phyloP scores from a whole-genome alignment of 1,140 invertebrate genomes.

The Frieseomelitta varia region DNA sequence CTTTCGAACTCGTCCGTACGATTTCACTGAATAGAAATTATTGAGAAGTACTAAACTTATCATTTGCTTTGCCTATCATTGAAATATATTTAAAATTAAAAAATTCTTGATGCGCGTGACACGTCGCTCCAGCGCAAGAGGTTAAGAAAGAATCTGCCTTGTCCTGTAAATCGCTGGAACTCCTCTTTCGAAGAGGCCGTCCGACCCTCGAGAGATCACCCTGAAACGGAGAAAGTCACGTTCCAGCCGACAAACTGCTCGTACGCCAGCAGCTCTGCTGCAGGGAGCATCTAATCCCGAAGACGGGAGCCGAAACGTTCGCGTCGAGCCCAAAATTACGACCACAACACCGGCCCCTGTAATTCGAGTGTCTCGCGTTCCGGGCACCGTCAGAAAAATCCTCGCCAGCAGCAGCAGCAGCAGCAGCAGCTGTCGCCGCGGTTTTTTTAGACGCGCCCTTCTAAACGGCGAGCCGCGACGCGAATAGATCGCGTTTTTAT shows the following conservation, averaged over 20 bases:
- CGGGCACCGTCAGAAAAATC: not conserved
- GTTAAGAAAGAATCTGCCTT: too few relatives aligned
- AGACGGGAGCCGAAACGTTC: not conserved
- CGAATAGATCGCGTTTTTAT: conserved; percentile 22
- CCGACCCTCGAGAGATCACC: not conserved
- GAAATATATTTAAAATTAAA: too few relatives aligned
- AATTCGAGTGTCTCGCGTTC: conserved; percentile 20
- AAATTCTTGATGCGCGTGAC: too few relatives aligned
- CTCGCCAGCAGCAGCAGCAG: not conserved
- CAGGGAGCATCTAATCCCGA: not conserved
- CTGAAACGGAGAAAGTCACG: not conserved
- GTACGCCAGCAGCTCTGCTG: not conserved
- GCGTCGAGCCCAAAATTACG: not conserved
- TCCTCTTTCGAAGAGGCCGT: not conserved
- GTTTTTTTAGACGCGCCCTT: conserved; percentile 8
- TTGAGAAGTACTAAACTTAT: too few relatives aligned
- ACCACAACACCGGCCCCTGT: not conserved
- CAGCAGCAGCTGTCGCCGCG: conserved; percentile 14
- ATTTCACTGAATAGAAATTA: too few relatives aligned
- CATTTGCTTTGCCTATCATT: too few relatives aligned
- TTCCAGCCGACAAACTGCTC: not conserved
- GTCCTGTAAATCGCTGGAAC: not conserved
- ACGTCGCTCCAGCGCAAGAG: too few relatives aligned
- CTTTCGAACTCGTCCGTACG: too few relatives aligned
- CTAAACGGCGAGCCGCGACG: not conserved